A percentile compares a stretch with the other conserved stretches of the same genome.
Conservation (phyloP, 2,113 vertebrate genomes). For the Silurus asotus region DNA sequence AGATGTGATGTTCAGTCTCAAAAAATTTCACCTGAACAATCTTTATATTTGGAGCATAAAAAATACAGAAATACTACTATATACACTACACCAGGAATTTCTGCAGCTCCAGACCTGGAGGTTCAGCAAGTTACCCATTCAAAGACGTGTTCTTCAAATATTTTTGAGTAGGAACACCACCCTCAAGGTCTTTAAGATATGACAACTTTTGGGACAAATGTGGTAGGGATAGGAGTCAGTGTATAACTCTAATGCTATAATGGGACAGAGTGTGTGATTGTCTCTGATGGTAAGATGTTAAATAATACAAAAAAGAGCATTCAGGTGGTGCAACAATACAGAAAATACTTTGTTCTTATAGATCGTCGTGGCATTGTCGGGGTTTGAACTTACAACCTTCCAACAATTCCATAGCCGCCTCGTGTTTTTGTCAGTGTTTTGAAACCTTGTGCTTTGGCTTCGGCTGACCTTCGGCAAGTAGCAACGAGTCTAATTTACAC, state of each 20-base stretch:
- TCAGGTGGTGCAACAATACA: background rate
- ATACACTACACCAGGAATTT: background rate
- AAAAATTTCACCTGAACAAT: conserved; percentile 15
- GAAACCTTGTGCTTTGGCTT: background rate
- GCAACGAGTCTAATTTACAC: background rate
- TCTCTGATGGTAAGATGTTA: background rate
- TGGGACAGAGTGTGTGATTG: background rate
- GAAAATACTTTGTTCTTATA: background rate
- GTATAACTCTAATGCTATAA: background rate
- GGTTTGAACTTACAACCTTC: background rate
- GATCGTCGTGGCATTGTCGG: background rate
- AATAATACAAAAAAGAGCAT: background rate
- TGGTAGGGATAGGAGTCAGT: background rate
- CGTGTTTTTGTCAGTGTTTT: background rate
- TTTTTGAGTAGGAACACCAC: background rate
- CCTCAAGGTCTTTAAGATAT: background rate
- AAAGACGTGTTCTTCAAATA: background rate
- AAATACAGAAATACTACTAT: background rate
- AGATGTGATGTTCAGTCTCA: conserved; percentile 12
- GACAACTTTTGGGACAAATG: background rate
- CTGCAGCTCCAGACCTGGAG: background rate
- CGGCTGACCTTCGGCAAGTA: background rate
- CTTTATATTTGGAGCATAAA: background rate
- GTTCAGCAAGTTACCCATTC: background rate
- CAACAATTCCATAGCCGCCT: background rate